Conservation (phyloP, 64 coral and sea anemone genomes). For the Orbicella faveolata region DNA sequence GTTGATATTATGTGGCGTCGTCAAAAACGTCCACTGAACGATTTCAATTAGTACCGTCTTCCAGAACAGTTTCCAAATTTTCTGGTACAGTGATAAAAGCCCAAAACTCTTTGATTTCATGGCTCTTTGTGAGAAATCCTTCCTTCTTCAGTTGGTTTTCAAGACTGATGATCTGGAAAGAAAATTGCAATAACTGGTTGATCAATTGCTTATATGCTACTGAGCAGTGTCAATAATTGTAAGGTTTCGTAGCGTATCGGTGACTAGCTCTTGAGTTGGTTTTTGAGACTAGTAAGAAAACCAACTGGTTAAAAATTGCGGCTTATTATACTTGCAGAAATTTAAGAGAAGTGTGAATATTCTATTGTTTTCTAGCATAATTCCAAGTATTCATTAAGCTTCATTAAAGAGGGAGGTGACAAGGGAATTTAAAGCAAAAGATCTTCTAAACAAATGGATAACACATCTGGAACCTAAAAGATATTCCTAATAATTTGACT, state of each 20-base stretch:
- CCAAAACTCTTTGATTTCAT: conserved; percentile 86
- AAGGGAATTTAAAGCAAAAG: too few species aligned
- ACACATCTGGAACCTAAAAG: too few species aligned
- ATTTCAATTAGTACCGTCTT: conserved; percentile 50
- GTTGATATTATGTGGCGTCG: too few species aligned
- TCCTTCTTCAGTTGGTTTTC: conserved; percentile 83
- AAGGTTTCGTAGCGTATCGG: neutral
- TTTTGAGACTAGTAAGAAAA: conserved; percentile 49
- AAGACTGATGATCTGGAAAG: conserved; percentile 68
- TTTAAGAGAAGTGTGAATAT: neutral
- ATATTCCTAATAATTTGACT: too few species aligned
- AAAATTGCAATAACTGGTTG: neutral
- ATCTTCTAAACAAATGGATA: too few species aligned
- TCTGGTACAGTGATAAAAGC: conserved; percentile 70
- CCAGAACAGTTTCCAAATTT: conserved; percentile 62
- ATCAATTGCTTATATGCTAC: neutral
- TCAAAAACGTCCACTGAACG: too few species aligned
- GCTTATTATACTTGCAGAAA: neutral
- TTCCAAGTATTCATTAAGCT: too few species aligned
- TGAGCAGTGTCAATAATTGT: neutral
- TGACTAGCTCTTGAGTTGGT: conserved; percentile 57
- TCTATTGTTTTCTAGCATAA: too few species aligned
- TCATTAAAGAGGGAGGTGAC: too few species aligned
- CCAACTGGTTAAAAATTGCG: neutral
- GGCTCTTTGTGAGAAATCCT: conserved; percentile 63